Evolutionary conservation across 1,140 invertebrate genomes (phyloP), one percentile per base, ranked within the genome.

Genomic region (Zaprionus lachaisei): DNA sequence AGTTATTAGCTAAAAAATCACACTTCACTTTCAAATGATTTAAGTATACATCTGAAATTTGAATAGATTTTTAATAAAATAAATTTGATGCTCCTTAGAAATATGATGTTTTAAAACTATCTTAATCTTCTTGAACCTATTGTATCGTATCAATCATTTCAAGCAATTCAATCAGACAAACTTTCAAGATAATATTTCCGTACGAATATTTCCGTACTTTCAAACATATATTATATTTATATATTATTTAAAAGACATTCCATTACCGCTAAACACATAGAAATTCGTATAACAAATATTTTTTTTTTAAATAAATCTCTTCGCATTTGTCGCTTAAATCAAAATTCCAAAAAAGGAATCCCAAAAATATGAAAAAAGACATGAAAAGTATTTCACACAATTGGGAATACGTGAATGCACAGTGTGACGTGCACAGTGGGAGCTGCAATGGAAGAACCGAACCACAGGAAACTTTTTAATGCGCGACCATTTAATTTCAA

Each of bases 401-500:
- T n/a, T 26, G 17, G 12, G 24, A 38, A 34, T 67, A 67, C 54
- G 51, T 38, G 58, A 49, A 69, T 28, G 66, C 49, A 60, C 56
- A 20, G 66, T 60, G 57, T 11, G 38, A 31, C 49, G 37, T 9
- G 55, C 4, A 68, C 15, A 58, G 54, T 65, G 20, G 62, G 7
- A 24, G n/a, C 17, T 5, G 5, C 14, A 47, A 47, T 17, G n/a
- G 17, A 47, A 47, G 24, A 51, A 24, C 3, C 12, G 11, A 51
- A 24, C 28, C 28, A n/a, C 62, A 37, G 22, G 24, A 61, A 61
- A 58, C 44, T 63, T 71, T 65, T 55, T 34, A 58, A 72, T 58
- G 62, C 64, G 54, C 34, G 54, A 28, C 62, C 44, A 72, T 65
- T 65, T 47, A 49, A 65, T 65, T 65, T 58, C 55, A 72, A 56